phyloP scores from a whole-genome alignment of 2,888 invertebrate genomes.

The Acrocyrtus sp. region DNA sequence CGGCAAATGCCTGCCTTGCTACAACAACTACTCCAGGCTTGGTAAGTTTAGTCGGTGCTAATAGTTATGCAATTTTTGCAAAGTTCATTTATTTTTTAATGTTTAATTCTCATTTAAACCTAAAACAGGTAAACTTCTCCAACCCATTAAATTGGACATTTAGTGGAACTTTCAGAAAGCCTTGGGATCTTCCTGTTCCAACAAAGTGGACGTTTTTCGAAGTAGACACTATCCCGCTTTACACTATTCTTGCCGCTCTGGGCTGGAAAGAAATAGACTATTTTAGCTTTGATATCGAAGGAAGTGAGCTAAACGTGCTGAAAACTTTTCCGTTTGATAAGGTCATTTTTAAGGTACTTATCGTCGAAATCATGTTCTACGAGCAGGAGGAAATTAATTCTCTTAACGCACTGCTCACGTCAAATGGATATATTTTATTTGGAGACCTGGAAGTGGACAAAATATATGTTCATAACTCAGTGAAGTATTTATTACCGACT shows the following conservation, averaged over 20 bases:
- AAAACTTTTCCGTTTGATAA: slow-evolving; percentile 26
- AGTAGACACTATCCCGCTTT: slow-evolving; percentile 16
- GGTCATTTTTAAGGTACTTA: slow-evolving; percentile 19
- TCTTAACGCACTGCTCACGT: slow-evolving; percentile 1
- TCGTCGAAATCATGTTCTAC: slow-evolving; percentile 18
- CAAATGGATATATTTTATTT: slow-evolving; percentile 13
- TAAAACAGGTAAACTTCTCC: slow-evolving; percentile 41
- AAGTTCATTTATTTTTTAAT: no score
- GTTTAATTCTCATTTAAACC: no score
- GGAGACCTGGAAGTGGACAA: slow-evolving; percentile 3
- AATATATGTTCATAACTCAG: slow-evolving; percentile 23
- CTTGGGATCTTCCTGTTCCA: slow-evolving; percentile 7
- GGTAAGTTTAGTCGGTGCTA: no score
- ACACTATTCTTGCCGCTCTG: slow-evolving; percentile 20
- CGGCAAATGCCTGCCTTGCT: slow-evolving; percentile 28
- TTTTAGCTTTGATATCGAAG: slow-evolving; percentile 34
- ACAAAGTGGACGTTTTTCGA: slow-evolving; percentile 30
- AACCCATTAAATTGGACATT: slow-evolving; percentile 37
- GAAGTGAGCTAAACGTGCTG: slow-evolving; percentile 8
- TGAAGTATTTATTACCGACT: no score
- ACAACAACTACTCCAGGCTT: neutral
- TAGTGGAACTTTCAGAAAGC: slow-evolving; percentile 19
- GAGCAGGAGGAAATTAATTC: neutral
- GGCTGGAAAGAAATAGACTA: slow-evolving; percentile 32
- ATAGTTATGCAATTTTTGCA: no score